These are phyloP conservation scores for Limnephilus rhombicus DNA, from an alignment of 2,888 invertebrate species.

Conservation along the genomic window DNA sequence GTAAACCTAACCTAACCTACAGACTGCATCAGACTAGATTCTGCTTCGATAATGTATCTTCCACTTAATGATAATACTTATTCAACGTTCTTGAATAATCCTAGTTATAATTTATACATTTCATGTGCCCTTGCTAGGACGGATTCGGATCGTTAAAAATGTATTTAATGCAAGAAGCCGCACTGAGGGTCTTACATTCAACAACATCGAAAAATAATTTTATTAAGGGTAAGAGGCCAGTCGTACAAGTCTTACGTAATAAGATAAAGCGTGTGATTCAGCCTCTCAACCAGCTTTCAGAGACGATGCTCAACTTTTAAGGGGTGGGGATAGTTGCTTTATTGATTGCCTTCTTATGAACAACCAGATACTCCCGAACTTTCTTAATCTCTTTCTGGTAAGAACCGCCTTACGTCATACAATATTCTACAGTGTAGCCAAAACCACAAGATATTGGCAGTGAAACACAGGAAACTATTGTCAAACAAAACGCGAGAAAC, in stretches of 20 bases:
- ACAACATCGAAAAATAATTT: too few relatives aligned
- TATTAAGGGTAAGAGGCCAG: background rate
- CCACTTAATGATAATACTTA: too few relatives aligned
- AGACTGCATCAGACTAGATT: too few relatives aligned
- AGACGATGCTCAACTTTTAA: background rate
- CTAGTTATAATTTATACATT: too few relatives aligned
- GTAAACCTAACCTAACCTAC: too few relatives aligned
- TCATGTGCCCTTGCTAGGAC: too few relatives aligned
- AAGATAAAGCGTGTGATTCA: background rate
- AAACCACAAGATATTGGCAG: background rate
- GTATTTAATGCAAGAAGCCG: too few relatives aligned
- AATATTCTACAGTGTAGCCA: background rate
- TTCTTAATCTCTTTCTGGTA: background rate
- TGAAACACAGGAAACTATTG: background rate
- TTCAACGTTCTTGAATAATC: too few relatives aligned
- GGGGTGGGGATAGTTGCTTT: background rate
- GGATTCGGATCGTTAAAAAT: too few relatives aligned
- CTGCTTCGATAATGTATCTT: too few relatives aligned
- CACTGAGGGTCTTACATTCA: too few relatives aligned
- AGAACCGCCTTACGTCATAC: background rate
- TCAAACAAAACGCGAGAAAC: background rate
- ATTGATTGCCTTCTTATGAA: background rate
- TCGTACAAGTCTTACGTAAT: background rate
- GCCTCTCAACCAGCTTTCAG: background rate
- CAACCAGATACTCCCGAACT: background rate